Evolutionary conservation across 2,113 vertebrate genomes (phyloP).

Genomic region (Phaethornis superciliosus): DNA sequence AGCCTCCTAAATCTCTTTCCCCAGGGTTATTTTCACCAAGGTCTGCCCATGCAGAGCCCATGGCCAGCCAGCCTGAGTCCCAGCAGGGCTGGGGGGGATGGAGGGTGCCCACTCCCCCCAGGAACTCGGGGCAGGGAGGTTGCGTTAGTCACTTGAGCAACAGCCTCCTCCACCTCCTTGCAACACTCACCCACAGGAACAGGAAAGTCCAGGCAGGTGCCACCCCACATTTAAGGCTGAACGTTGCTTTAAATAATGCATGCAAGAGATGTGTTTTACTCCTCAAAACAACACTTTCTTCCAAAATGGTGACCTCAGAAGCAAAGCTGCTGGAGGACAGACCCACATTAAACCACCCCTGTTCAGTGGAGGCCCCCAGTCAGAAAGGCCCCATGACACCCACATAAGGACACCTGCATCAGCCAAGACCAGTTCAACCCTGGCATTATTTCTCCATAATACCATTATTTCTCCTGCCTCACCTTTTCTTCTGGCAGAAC

Average conservation of each 20-base stretch:
- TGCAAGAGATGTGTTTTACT: neutral
- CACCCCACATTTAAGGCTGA: neutral
- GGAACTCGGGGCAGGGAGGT: neutral
- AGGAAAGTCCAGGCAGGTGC: neutral
- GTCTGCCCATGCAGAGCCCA: neutral
- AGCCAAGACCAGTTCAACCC: neutral
- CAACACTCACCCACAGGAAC: neutral
- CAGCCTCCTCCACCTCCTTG: neutral
- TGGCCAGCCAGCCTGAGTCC: accelerated
- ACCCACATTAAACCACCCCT: neutral
- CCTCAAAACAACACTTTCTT: neutral
- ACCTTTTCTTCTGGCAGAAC: neutral
- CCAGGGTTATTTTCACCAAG: neutral
- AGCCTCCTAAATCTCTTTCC: accelerated
- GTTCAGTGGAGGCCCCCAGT: neutral
- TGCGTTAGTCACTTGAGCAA: neutral
- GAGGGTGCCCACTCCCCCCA: accelerated
- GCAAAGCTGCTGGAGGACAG: neutral
- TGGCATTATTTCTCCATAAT: neutral
- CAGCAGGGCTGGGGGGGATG: neutral
- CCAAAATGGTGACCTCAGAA: neutral
- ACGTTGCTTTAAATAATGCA: neutral
- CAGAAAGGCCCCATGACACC: neutral
- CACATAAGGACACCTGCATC: neutral
- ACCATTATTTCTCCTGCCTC: neutral